Percentiles rank a stretch among this genome's conserved stretches.
These are phyloP conservation scores for Pseudomyrmex concolor DNA, from an alignment of 1,140 invertebrate species.

Conservation along the genomic window DNA sequence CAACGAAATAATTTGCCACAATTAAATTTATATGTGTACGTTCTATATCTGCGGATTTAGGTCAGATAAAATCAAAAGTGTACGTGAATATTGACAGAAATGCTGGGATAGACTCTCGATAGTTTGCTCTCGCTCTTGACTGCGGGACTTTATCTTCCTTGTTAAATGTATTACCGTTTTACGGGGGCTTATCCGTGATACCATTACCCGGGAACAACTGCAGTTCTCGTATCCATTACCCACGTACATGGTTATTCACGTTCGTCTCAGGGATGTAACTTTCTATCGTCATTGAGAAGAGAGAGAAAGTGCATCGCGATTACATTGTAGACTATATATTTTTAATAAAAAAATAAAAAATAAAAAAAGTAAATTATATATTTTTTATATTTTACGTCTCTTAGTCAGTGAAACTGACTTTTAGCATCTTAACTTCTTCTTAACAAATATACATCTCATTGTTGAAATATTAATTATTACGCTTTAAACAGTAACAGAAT, in stretches of 20 bases:
- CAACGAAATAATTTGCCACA: neutral
- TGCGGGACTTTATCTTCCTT: slow-evolving; percentile 25
- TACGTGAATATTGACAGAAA: neutral
- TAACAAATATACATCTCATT: too few species aligned
- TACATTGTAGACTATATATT: slow-evolving; percentile 6
- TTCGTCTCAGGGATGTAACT: slow-evolving; percentile 37
- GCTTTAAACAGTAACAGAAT: too few species aligned
- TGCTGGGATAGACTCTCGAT: neutral
- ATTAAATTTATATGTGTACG: neutral
- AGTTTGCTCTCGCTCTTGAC: slow-evolving; percentile 20
- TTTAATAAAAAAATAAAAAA: too few species aligned
- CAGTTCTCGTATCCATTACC: slow-evolving; percentile 63
- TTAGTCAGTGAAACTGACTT: too few species aligned
- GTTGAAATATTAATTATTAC: neutral
- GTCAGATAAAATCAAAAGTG: slow-evolving; percentile 18
- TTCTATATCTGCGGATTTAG: neutral
- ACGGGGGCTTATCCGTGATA: slow-evolving; percentile 54
- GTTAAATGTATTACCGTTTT: slow-evolving; percentile 57
- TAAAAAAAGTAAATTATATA: neutral
- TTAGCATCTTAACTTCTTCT: too few species aligned
- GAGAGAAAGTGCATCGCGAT: neutral
- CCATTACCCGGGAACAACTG: slow-evolving; percentile 62
- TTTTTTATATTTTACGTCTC: too few species aligned
- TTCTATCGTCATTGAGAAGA: slow-evolving; percentile 1
- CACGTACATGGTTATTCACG: slow-evolving; percentile 58